Conservation (phyloP, 1,140 invertebrate species). For the Octopus bimaculoides region DNA sequence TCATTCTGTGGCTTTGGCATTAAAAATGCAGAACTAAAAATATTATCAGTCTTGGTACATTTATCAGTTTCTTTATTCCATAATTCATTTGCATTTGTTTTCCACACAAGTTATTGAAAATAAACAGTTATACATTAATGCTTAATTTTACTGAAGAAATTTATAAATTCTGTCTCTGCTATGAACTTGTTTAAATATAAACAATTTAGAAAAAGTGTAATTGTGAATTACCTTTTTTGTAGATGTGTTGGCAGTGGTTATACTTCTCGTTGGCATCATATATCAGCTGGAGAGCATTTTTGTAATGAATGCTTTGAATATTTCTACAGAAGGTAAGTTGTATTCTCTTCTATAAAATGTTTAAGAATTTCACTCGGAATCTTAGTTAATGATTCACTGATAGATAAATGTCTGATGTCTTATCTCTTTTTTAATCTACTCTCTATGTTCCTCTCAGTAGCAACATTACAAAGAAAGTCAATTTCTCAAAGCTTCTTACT, state of each 20-base stretch:
- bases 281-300: conserved; percentile 57
- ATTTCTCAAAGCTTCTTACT: no score
- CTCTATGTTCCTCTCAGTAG: no score
- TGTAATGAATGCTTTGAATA: conserved; percentile 60
- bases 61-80: background rate
- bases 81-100: background rate
- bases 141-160: background rate
- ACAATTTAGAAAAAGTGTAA: background rate
- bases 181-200: background rate
- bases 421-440: no score
- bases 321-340: conserved; percentile 53
- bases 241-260: conserved; percentile 53
- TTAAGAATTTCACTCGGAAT: no score
- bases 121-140: background rate
- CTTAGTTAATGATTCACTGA: no score
- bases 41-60: background rate
- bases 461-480: no score
- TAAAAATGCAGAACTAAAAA: no score
- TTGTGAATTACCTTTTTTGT: conserved; percentile 9
- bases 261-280: conserved; percentile 59
- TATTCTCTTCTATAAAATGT: background rate
- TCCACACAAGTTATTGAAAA: background rate
- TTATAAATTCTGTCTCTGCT: background rate
- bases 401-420: no score
- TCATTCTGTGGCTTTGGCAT: no score